Conservation (phyloP, 2,797 vertebrate genomes). For the Tokudaia tokunoshimensis region DNA sequence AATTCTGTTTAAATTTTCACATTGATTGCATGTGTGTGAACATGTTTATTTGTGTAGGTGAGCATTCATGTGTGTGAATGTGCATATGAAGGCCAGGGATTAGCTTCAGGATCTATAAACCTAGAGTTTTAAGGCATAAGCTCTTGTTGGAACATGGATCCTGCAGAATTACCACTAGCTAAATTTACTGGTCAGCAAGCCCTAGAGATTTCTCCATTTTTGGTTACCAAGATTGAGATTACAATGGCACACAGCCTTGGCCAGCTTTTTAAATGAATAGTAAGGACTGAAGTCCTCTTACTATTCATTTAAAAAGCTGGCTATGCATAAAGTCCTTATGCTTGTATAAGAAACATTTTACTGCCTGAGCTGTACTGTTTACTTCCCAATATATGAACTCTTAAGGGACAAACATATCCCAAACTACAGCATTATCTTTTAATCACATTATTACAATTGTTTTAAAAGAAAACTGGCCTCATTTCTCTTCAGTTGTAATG, state of each 20-base stretch:
- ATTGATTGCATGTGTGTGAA: not conserved
- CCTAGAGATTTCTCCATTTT: not conserved
- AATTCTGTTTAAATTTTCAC: not conserved
- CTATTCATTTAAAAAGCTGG: no score
- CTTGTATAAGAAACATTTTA: not conserved
- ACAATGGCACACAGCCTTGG: not conserved
- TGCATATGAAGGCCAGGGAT: not conserved
- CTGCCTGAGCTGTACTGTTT: not conserved
- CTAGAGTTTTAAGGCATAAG: not conserved
- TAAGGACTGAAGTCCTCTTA: not conserved
- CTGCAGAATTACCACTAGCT: not conserved
- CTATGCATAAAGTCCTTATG: not conserved
- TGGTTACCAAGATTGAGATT: not conserved
- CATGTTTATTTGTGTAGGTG: not conserved
- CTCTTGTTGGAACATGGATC: no score
- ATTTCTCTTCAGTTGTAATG: not conserved
- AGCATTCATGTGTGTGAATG: not conserved
- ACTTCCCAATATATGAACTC: not conserved
- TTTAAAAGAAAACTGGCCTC: not conserved
- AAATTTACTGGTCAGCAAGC: not conserved
- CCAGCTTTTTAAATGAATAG: not conserved
- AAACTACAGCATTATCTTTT: not conserved
- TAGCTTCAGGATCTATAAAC: not conserved
- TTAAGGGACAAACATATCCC: not conserved
- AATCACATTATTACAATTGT: not conserved